These are phyloP conservation scores for Callionymus lyra DNA, from an alignment of 2,113 vertebrate genomes.

Conservation along the genomic window DNA sequence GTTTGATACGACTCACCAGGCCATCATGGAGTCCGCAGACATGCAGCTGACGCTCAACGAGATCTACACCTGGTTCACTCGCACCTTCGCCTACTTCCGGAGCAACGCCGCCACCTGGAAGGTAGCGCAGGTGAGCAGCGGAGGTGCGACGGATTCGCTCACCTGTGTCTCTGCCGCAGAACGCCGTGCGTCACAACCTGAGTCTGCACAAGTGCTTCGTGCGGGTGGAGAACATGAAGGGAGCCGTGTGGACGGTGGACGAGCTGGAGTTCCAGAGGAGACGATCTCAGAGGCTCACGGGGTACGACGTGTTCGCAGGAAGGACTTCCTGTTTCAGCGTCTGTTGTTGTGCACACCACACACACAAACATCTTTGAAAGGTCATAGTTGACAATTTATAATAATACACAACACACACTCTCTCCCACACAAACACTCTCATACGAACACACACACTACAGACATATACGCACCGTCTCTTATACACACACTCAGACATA, in stretches of 20 bases:
- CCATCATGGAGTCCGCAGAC: slow-evolving; percentile 88
- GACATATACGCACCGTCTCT: too few relatives aligned
- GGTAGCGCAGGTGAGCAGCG: slow-evolving; percentile 63
- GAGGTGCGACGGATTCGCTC: neutral
- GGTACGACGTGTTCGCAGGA: slow-evolving; percentile 63
- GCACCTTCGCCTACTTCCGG: slow-evolving; percentile 94
- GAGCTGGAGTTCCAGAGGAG: slow-evolving; percentile 92
- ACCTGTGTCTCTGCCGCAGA: slow-evolving; percentile 60
- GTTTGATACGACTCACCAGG: slow-evolving; percentile 57
- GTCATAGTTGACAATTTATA: too few relatives aligned
- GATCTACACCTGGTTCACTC: slow-evolving; percentile 98
- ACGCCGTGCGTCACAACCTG: slow-evolving; percentile 95
- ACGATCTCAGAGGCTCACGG: slow-evolving; percentile 90
- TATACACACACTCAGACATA: too few relatives aligned
- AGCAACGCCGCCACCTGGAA: slow-evolving; percentile 96
- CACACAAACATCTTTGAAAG: neutral
- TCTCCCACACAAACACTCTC: too few relatives aligned
- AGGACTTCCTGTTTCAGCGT: neutral
- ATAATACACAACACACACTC: too few relatives aligned
- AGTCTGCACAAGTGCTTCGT: slow-evolving; percentile 98
- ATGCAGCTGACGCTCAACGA: slow-evolving; percentile 94
- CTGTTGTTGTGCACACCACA: neutral
- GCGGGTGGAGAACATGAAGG: slow-evolving; percentile 95
- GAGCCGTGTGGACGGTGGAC: slow-evolving; percentile 94
- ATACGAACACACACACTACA: too few relatives aligned